Percentiles rank a stretch among this genome's conserved stretches.
phyloP scores from a whole-genome alignment of 37 sponge, comb jelly and placozoan species.

The Crambe crambe region DNA sequence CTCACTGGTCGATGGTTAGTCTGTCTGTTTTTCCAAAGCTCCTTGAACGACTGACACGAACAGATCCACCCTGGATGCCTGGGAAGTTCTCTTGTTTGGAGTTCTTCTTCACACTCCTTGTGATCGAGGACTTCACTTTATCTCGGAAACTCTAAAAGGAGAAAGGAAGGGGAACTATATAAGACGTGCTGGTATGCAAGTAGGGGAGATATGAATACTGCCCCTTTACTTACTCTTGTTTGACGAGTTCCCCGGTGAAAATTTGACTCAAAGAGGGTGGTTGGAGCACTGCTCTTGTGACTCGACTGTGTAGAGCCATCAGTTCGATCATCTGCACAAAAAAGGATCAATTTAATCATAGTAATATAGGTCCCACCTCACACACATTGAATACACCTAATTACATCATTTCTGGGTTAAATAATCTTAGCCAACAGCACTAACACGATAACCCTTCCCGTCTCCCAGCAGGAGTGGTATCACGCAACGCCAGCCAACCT shows the following conservation, averaged over 20 bases:
- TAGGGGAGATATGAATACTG: not conserved
- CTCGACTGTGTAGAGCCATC: no score
- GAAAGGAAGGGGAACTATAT: not conserved
- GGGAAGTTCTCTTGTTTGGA: slow-evolving; percentile 8
- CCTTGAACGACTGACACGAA: slow-evolving; percentile 33
- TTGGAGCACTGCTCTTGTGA: no score
- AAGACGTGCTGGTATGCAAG: not conserved
- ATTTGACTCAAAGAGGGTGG: no score
- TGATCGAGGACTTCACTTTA: slow-evolving; percentile 36
- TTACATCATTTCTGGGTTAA: no score
- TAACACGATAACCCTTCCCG: no score
- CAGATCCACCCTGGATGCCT: slow-evolving; percentile 26
- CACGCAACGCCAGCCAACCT: no score
- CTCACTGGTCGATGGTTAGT: slow-evolving; percentile 51
- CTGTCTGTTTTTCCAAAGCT: slow-evolving; percentile 53
- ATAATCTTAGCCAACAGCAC: no score
- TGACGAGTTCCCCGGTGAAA: slow-evolving; percentile 55
- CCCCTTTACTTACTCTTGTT: slow-evolving; percentile 17
- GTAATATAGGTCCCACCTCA: no score
- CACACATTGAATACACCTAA: no score
- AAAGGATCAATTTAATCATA: not conserved
- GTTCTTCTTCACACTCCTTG: slow-evolving; percentile 36
- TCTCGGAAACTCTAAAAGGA: slow-evolving; percentile 46
- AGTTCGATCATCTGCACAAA: not conserved
- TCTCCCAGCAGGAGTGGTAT: no score